These are phyloP conservation scores for Brienomyrus longianalis DNA, from an alignment of 2,113 vertebrate genomes.

Conservation along the genomic window DNA sequence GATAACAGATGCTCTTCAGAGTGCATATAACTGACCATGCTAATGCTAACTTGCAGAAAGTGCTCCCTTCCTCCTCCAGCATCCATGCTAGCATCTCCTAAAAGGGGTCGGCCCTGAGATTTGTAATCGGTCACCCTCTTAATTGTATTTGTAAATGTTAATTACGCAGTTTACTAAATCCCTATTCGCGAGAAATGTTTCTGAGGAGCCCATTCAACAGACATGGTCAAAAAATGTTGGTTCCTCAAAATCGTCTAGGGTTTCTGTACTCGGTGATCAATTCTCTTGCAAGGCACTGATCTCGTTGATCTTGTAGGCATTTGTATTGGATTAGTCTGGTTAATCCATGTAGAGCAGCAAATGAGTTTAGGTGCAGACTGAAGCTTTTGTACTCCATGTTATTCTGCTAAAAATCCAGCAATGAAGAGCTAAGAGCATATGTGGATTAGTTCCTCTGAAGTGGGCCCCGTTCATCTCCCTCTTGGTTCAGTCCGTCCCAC, in stretches of 20 bases:
- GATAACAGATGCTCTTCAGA: background rate
- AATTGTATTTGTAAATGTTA: background rate
- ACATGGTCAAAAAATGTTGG: background rate
- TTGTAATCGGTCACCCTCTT: background rate
- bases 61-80: background rate
- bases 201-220: background rate
- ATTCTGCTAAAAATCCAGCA: background rate
- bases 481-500: background rate
- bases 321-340: background rate
- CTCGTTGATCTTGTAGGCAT: background rate
- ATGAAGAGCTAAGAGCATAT: background rate
- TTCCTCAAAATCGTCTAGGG: background rate
- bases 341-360: background rate
- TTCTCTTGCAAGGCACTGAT: background rate
- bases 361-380: background rate
- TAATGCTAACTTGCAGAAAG: background rate
- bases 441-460: background rate
- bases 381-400: background rate
- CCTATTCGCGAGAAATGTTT: background rate
- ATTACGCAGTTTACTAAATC: background rate
- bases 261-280: background rate
- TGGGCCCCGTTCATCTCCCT: background rate
- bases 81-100: background rate
- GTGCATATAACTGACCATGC: background rate
- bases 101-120: background rate